phyloP scores from a whole-genome alignment of 2,113 vertebrate genomes.

The Pteropus alecto region DNA sequence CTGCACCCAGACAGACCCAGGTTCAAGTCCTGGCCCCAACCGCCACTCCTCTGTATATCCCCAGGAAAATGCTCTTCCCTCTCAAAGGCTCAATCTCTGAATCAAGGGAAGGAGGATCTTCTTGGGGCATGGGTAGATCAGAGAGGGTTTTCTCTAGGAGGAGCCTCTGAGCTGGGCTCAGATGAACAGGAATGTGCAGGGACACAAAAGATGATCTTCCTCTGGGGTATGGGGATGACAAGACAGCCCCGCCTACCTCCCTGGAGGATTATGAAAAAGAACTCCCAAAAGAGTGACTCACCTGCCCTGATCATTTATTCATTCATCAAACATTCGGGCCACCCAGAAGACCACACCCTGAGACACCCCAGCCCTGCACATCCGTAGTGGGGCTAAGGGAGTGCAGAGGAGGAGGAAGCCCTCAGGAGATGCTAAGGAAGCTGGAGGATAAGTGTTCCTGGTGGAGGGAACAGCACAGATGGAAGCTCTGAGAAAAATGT shows the following conservation, averaged over 20 bases:
- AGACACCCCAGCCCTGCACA: background rate
- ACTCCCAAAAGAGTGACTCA: background rate
- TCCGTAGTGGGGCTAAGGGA: too few species aligned
- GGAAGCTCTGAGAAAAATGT: background rate
- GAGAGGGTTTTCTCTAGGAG: background rate
- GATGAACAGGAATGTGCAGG: background rate
- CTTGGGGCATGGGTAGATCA: background rate
- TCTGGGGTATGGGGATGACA: background rate
- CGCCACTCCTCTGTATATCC: background rate
- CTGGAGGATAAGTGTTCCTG: background rate
- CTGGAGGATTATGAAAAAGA: background rate
- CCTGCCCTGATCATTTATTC: background rate
- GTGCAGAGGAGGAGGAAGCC: background rate
- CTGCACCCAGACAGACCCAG: background rate
- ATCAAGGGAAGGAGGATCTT: background rate
- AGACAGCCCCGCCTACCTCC: background rate
- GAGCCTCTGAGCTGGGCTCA: background rate
- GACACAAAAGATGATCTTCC: background rate
- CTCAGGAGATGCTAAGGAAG: background rate
- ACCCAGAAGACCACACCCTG: background rate
- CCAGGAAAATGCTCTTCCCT: background rate
- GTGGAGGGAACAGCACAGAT: background rate
- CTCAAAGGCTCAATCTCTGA: background rate
- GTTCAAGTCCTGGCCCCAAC: background rate
- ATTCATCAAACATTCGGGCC: background rate